These are phyloP conservation scores for Acanthaster planci DNA, from an alignment of 35 echinoderm and acorn worm genomes.

Conservation along the genomic window DNA sequence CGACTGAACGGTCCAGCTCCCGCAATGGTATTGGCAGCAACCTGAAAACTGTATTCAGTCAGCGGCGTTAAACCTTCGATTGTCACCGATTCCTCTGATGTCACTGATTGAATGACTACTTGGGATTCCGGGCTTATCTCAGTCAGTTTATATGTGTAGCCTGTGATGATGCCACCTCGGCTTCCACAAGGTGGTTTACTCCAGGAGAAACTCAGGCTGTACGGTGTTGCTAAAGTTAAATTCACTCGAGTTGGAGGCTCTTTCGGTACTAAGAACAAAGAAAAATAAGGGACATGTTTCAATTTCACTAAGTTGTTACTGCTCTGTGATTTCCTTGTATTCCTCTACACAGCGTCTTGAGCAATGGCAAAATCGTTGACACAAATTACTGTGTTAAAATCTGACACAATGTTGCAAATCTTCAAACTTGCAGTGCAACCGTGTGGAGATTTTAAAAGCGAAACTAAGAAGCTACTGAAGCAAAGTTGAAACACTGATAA, in stretches of 20 bases:
- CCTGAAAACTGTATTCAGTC: slow-evolving; percentile 42
- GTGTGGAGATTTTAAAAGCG: too few relatives aligned
- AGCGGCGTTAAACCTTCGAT: slow-evolving; percentile 32
- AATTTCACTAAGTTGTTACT: too few relatives aligned
- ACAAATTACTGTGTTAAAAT: too few relatives aligned
- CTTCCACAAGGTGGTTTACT: slow-evolving; percentile 41
- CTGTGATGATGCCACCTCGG: slow-evolving; percentile 45
- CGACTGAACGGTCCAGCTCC: neutral
- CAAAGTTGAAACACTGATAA: too few relatives aligned
- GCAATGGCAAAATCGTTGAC: too few relatives aligned
- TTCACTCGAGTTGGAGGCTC: slow-evolving; percentile 20
- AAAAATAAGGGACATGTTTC: neutral
- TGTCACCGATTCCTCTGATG: neutral
- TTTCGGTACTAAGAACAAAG: neutral
- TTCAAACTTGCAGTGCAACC: too few relatives aligned
- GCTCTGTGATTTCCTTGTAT: too few relatives aligned
- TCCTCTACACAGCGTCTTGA: too few relatives aligned
- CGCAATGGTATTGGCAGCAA: slow-evolving; percentile 31
- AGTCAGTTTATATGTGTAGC: slow-evolving; percentile 19
- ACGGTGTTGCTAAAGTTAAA: neutral
- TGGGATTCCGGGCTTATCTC: neutral
- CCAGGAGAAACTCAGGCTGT: slow-evolving; percentile 43
- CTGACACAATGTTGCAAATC: too few relatives aligned
- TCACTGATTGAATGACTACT: neutral
- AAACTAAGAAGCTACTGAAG: too few relatives aligned